phyloP scores from a whole-genome alignment of 2,113 vertebrate genomes.

The Paradoxurus hermaphroditus region DNA sequence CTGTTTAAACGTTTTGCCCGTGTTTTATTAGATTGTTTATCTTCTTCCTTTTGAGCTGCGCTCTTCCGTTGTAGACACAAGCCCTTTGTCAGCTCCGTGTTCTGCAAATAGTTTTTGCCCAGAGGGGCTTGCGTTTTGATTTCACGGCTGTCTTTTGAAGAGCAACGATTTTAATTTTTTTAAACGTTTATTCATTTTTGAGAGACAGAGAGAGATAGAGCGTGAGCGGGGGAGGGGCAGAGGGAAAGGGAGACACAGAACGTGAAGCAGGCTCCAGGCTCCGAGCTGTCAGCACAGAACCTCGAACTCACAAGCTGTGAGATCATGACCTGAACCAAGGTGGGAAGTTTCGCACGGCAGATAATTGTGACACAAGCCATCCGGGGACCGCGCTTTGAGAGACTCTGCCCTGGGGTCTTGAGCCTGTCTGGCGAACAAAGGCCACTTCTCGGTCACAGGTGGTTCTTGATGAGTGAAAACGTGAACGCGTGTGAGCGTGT shows the following conservation, averaged over 20 bases:
- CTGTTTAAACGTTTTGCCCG: neutral
- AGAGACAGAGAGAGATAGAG: too few species aligned
- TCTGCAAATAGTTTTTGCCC: neutral
- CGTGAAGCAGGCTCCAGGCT: too few species aligned
- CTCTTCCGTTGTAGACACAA: neutral
- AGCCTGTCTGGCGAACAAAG: neutral
- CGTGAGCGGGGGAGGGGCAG: too few species aligned
- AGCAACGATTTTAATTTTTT: neutral
- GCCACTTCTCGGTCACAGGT: neutral
- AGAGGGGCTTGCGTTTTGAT: neutral
- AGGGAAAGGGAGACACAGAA: too few species aligned
- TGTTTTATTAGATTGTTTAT: neutral
- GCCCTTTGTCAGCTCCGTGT: neutral
- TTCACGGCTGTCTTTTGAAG: neutral
- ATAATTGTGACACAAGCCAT: neutral
- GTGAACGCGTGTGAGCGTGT: neutral
- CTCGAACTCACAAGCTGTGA: rapidly evolving
- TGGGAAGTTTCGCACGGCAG: neutral
- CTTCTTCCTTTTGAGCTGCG: neutral
- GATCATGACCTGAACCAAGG: too few species aligned
- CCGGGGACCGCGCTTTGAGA: neutral
- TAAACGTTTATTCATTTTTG: too few species aligned
- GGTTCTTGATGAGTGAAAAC: neutral
- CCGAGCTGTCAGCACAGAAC: too few species aligned
- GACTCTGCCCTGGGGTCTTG: neutral